Evolutionary conservation across 2,113 vertebrate genomes (phyloP).

Genomic region (Actinemys pallida): DNA sequence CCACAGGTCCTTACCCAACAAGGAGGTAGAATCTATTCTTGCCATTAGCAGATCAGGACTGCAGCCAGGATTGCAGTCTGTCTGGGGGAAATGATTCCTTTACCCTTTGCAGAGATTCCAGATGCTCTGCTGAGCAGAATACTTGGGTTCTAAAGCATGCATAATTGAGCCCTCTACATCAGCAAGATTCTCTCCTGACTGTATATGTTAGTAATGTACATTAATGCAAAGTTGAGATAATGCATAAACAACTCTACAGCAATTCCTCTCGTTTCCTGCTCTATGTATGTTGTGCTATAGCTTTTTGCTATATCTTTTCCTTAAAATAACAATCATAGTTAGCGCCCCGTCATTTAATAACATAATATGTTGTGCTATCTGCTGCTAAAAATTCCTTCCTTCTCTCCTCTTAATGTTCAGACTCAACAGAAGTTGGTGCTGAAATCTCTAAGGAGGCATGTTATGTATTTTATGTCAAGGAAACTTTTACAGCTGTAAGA

Average conservation of each 20-base stretch:
- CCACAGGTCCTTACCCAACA: background rate
- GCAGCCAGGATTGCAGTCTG: background rate
- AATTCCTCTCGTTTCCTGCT: background rate
- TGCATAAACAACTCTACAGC: background rate
- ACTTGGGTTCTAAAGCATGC: background rate
- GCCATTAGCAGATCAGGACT: background rate
- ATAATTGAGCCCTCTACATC: background rate
- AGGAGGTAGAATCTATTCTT: background rate
- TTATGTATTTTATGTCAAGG: background rate
- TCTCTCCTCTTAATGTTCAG: background rate
- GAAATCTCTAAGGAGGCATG: background rate
- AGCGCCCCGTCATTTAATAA: background rate
- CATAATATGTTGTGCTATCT: background rate
- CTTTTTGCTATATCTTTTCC: background rate
- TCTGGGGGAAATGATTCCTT: background rate
- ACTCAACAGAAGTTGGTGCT: background rate
- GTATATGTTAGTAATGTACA: background rate
- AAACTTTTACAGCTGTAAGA: background rate
- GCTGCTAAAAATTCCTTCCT: background rate
- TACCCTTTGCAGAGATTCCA: background rate
- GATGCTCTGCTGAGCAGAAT: background rate
- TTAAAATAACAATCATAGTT: background rate
- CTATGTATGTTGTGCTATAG: background rate
- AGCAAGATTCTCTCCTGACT: background rate
- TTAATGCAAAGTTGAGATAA: background rate